These are phyloP conservation scores for Neodiprion virginianus DNA, from an alignment of 1,140 invertebrate genomes.

Conservation along the genomic window DNA sequence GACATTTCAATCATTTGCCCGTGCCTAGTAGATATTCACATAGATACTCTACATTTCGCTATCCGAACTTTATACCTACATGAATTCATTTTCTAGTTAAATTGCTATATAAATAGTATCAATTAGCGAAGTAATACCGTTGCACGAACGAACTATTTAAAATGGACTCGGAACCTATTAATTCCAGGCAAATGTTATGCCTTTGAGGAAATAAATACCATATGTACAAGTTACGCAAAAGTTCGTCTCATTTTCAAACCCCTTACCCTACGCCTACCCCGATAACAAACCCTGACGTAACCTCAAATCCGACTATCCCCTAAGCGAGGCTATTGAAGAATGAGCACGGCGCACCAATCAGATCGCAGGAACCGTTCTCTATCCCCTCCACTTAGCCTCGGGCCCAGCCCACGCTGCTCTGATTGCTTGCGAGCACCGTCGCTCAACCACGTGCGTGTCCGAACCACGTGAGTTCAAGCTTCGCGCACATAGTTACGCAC, in stretches of 20 bases:
- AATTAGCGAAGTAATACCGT: too few relatives aligned
- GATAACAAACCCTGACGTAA: neutral
- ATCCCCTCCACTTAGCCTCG: neutral
- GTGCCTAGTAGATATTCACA: too few relatives aligned
- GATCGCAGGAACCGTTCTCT: neutral
- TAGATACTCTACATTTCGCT: too few relatives aligned
- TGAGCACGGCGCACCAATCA: neutral
- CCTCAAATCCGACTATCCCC: neutral
- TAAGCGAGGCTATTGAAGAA: neutral
- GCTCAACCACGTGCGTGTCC: neutral
- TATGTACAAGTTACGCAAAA: slow-evolving; percentile 2
- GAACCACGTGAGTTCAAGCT: neutral
- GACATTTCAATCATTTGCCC: too few relatives aligned
- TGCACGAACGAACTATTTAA: too few relatives aligned
- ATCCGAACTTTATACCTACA: too few relatives aligned
- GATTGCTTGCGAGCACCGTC: too few relatives aligned
- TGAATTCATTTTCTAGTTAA: too few relatives aligned
- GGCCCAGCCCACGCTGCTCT: too few relatives aligned
- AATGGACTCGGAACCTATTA: too few relatives aligned
- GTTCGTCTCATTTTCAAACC: neutral
- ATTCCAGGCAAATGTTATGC: too few relatives aligned
- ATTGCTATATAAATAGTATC: too few relatives aligned
- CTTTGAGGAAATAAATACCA: neutral
- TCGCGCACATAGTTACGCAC: neutral
- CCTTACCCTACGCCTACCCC: neutral